These are phyloP conservation scores for Caranx ignobilis DNA, from an alignment of 2,113 vertebrate genomes.

Conservation along the genomic window DNA sequence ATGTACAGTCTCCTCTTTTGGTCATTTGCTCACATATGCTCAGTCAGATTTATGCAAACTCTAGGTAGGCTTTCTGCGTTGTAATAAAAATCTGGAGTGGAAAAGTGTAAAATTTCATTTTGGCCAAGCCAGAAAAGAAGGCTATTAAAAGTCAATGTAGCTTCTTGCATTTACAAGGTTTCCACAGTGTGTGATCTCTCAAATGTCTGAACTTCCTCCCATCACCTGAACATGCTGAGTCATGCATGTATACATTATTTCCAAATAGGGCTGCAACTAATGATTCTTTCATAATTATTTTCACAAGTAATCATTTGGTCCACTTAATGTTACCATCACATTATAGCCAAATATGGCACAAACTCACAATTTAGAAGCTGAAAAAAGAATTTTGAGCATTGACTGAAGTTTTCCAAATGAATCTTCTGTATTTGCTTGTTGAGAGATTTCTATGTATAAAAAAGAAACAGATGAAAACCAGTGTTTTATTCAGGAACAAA, in stretches of 20 bases:
- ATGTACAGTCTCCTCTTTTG: not conserved
- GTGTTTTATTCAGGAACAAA: not conserved
- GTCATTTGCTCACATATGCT: not conserved
- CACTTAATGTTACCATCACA: not conserved
- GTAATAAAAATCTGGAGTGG: too few relatives aligned
- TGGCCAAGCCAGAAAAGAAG: not conserved
- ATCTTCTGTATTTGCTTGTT: not conserved
- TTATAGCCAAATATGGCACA: not conserved
- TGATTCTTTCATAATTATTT: not conserved
- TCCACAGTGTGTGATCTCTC: too few relatives aligned
- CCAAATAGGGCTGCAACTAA: not conserved
- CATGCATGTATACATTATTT: too few relatives aligned
- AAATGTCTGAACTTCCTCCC: not conserved
- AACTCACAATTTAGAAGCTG: not conserved
- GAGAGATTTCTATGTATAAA: not conserved
- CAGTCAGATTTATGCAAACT: not conserved
- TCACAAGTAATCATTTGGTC: not conserved
- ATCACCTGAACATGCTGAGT: not conserved
- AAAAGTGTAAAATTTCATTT: too few relatives aligned
- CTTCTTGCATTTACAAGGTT: too few relatives aligned
- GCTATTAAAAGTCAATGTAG: too few relatives aligned
- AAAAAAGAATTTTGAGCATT: not conserved
- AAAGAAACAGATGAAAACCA: not conserved
- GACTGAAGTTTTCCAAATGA: not conserved
- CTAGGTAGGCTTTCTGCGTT: not conserved